Evolutionary conservation across 1,140 invertebrate species (phyloP).

Genomic region (Charaxes varanes): DNA sequence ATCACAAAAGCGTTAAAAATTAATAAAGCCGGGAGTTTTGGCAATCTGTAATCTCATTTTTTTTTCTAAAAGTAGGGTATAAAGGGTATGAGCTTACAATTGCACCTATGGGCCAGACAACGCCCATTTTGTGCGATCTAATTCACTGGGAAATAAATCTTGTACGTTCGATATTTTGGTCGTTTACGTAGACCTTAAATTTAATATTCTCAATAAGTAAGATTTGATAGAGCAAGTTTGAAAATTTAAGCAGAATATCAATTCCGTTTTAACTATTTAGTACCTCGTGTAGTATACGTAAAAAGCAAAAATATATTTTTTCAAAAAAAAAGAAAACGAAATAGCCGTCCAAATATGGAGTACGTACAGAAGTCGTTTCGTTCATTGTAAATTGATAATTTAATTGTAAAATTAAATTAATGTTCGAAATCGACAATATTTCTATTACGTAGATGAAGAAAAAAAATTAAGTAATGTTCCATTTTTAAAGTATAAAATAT

Average conservation of each 20-base stretch:
- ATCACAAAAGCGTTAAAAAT: conserved; percentile 7
- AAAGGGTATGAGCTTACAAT: conserved; percentile 42
- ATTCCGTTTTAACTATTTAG: not conserved
- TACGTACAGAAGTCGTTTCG: conserved; percentile 24
- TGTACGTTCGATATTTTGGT: too few species aligned
- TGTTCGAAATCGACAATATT: conserved; percentile 33
- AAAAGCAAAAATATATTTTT: conserved; percentile 43
- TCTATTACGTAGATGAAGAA: conserved; percentile 3
- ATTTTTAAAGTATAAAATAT: not conserved
- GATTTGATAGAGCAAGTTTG: too few species aligned
- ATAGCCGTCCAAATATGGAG: conserved; percentile 25
- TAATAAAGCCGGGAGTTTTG: conserved; percentile 35
- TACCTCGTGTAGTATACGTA: conserved; percentile 3
- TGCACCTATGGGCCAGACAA: too few species aligned
- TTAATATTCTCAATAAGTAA: too few species aligned
- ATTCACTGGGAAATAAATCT: too few species aligned
- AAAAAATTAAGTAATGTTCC: not conserved
- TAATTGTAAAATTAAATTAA: conserved; percentile 55
- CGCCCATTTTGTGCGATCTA: too few species aligned
- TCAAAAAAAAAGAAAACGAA: conserved; percentile 15
- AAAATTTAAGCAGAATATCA: too few species aligned
- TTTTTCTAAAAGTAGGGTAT: conserved; percentile 39
- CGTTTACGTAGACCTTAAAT: too few species aligned
- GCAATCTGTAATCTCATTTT: conserved; percentile 59
- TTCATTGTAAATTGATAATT: conserved; percentile 55